Conservation (phyloP, 2,797 vertebrate species). For the Florisuga fusca region DNA sequence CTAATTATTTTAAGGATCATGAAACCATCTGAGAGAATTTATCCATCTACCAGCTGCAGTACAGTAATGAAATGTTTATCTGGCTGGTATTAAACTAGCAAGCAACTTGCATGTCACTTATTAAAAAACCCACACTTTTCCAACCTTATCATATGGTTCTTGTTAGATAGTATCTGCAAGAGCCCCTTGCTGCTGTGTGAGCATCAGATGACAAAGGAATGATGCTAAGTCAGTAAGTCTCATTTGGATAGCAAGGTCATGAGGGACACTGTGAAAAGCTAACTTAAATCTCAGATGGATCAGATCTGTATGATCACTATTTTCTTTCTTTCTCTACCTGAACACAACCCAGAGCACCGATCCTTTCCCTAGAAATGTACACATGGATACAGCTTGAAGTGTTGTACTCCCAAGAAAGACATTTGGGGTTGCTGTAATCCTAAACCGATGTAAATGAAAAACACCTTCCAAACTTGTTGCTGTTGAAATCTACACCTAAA, state of each 20-base stretch:
- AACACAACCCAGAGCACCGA: neutral
- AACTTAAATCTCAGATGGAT: neutral
- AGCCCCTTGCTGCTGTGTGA: neutral
- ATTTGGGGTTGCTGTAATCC: neutral
- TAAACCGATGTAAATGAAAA: neutral
- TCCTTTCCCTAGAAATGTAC: neutral
- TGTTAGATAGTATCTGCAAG: neutral
- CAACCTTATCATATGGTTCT: neutral
- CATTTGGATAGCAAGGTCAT: neutral
- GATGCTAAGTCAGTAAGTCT: neutral
- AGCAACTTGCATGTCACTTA: neutral
- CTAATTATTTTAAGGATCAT: neutral
- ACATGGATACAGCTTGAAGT: neutral
- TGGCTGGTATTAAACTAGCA: neutral
- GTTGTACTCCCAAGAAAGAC: neutral
- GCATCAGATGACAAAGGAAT: neutral
- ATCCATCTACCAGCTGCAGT: neutral
- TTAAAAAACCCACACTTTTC: neutral
- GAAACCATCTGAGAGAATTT: neutral
- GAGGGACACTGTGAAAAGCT: neutral
- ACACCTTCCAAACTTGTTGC: neutral
- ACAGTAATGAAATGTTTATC: neutral
- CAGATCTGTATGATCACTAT: neutral
- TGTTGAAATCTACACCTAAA: neutral
- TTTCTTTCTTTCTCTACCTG: neutral